Evolutionary conservation across 2,888 invertebrate species (phyloP).

Genomic region (Noctua comes): DNA sequence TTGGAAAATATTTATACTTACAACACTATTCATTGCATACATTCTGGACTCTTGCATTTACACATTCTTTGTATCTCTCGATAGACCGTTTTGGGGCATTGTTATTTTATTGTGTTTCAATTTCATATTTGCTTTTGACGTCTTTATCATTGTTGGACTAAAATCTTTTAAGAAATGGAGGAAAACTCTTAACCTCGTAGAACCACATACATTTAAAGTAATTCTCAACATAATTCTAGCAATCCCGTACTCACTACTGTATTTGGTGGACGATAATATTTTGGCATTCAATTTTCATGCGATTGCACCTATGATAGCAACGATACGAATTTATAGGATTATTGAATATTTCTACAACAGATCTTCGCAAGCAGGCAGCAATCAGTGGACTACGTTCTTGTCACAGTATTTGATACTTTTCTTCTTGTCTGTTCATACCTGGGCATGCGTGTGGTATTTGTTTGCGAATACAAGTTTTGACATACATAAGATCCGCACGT

Average conservation of each 20-base stretch:
- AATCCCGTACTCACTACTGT: slow-evolving; percentile 82
- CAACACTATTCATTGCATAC: slow-evolving; percentile 80
- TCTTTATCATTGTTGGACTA: slow-evolving; percentile 80
- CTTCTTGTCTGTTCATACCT: slow-evolving; percentile 84
- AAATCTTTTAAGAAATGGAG: slow-evolving; percentile 86
- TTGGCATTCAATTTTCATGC: slow-evolving; percentile 76
- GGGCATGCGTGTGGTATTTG: slow-evolving; percentile 87
- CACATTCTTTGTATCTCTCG: slow-evolving; percentile 76
- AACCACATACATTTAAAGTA: slow-evolving; percentile 80
- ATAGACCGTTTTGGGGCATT: slow-evolving; percentile 78
- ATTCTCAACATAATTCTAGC: slow-evolving; percentile 81
- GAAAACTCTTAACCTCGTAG: slow-evolving; percentile 86
- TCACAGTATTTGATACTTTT: slow-evolving; percentile 87
- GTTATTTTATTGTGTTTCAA: slow-evolving; percentile 79
- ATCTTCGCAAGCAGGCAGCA: slow-evolving; percentile 86
- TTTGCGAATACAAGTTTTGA: slow-evolving; percentile 83
- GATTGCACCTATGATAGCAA: slow-evolving; percentile 82
- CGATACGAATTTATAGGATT: slow-evolving; percentile 84
- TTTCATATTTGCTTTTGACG: slow-evolving; percentile 81
- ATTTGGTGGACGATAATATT: slow-evolving; percentile 72
- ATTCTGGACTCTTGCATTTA: slow-evolving; percentile 83
- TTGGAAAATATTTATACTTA: slow-evolving; percentile 83
- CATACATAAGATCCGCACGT: slow-evolving; percentile 78
- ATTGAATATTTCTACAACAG: slow-evolving; percentile 83
- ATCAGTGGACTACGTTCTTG: slow-evolving; percentile 87